Conservation (phyloP, 2,888 invertebrate species). For the Rhyacophila evoluta region DNA sequence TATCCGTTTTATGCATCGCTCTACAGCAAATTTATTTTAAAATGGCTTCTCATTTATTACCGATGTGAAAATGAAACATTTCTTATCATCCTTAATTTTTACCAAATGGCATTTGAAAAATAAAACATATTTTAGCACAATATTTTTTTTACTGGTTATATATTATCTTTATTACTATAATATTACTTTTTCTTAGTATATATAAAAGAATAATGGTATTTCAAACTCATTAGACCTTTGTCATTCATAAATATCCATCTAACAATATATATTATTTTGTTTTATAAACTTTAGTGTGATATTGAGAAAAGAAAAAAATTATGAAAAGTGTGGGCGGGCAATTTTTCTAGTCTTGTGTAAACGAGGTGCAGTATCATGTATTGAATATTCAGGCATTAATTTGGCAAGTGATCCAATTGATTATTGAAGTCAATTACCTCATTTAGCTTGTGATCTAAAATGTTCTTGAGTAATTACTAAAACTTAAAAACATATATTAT, state of each 20-base stretch:
- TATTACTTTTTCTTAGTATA: not conserved
- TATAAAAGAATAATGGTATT: no score
- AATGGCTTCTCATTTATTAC: not conserved
- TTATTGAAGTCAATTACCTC: no score
- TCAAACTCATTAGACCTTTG: not conserved
- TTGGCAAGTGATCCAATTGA: no score
- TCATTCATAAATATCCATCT: not conserved
- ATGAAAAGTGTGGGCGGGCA: not conserved
- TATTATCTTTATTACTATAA: not conserved
- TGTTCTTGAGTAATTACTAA: not conserved
- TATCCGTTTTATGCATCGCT: not conserved
- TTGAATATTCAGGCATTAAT: not conserved
- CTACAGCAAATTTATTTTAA: not conserved
- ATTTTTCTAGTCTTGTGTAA: constrained; percentile 9
- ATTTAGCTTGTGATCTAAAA: no score
- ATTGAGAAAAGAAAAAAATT: not conserved
- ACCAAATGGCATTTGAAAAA: not conserved
- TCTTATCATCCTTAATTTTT: not conserved
- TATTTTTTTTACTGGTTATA: not conserved
- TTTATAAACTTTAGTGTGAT: not conserved
- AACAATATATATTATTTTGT: not conserved
- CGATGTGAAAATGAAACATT: not conserved
- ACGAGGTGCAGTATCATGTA: not conserved
- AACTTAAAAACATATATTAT: not conserved
- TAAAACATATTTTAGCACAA: not conserved